Conservation (phyloP, 2,797 vertebrate species). For the Mastacembelus armatus region DNA sequence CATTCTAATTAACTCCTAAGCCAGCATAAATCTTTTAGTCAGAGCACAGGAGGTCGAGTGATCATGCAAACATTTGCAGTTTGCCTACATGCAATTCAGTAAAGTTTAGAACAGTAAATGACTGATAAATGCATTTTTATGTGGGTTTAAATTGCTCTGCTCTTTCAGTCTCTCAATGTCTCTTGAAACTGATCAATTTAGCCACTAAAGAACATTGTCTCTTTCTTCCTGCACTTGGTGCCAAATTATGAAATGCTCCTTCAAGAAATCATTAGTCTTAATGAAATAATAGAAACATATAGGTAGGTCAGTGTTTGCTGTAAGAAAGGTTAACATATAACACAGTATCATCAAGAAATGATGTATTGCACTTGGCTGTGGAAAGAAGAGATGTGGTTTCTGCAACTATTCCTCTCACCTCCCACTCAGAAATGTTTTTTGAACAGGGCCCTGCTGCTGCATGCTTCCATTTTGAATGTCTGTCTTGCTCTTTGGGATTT, state of each 20-base stretch:
- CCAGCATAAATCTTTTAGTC: no score
- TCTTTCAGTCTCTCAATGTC: background rate
- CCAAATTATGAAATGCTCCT: background rate
- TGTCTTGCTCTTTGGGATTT: slow-evolving; percentile 40
- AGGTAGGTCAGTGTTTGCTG: slow-evolving; percentile 2
- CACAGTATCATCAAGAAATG: slow-evolving; percentile 23
- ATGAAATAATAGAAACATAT: background rate
- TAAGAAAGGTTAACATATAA: slow-evolving; percentile 12
- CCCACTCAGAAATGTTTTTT: slow-evolving; percentile 67
- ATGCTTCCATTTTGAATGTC: slow-evolving; percentile 48
- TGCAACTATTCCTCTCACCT: slow-evolving; percentile 59
- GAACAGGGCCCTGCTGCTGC: slow-evolving; percentile 36
- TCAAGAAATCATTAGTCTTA: background rate
- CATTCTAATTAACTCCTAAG: no score
- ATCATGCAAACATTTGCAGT: no score
- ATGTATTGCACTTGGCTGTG: slow-evolving; percentile 28
- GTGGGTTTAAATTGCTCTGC: background rate
- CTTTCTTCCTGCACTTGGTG: background rate
- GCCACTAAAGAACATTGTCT: background rate
- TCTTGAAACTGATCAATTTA: background rate
- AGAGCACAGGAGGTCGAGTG: no score
- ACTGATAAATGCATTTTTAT: background rate
- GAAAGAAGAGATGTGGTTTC: slow-evolving; percentile 38
- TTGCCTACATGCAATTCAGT: no score
- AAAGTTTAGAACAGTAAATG: background rate